Conservation (phyloP, 53 echinoderm and acorn worm genomes). For the Holothuria leucospilota region DNA sequence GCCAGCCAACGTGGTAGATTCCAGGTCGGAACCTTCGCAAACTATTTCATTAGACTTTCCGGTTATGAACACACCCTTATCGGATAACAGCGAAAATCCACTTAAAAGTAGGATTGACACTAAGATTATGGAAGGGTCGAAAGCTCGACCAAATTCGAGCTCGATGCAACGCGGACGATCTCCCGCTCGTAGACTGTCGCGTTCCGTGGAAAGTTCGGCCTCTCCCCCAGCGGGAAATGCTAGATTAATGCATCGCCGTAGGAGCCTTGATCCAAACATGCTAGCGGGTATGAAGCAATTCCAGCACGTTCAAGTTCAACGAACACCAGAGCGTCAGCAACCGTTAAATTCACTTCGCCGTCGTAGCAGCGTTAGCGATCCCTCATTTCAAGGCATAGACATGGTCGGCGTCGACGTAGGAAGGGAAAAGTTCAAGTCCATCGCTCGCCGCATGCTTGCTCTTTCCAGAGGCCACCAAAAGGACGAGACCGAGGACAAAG, state of each 20-base stretch:
- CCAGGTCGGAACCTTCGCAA: no score
- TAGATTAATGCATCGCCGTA: slow-evolving; percentile 3
- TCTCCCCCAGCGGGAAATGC: neutral
- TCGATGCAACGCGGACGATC: no score
- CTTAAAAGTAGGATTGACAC: no score
- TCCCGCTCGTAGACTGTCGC: neutral
- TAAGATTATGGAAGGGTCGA: no score
- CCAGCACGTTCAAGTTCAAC: neutral
- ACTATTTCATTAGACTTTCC: no score
- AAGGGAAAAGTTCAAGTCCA: slow-evolving; percentile 30
- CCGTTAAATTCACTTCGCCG: neutral
- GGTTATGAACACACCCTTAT: no score
- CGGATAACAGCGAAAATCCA: no score
- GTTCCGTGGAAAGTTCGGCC: neutral
- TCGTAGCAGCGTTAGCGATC: neutral
- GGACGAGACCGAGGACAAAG: neutral
- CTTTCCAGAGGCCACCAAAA: slow-evolving; percentile 1
- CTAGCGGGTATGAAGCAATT: neutral
- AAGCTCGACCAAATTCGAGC: no score
- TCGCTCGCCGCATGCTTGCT: slow-evolving; percentile 22
- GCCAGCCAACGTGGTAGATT: no score
- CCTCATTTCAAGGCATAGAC: neutral
- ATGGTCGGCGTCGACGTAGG: slow-evolving; percentile 22
- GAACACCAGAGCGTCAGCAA: neutral
- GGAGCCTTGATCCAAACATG: slow-evolving; percentile 20